phyloP scores from a whole-genome alignment of 2,113 vertebrate species.

The Diadophis punctatus region DNA sequence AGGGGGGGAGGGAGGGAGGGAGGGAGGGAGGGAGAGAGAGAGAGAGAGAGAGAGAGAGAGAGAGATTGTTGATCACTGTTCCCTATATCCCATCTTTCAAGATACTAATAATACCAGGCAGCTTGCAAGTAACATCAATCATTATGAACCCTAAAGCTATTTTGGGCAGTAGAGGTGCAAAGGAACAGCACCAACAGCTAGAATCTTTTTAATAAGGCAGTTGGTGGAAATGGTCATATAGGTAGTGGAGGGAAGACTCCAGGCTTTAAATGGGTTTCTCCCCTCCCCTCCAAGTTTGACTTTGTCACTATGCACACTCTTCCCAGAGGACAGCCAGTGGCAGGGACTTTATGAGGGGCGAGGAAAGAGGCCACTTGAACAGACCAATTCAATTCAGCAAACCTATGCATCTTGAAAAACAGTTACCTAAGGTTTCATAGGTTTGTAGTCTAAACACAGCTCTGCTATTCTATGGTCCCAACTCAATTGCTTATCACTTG shows the following conservation, averaged over 20 bases:
- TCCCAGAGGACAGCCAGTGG: neutral
- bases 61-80: neutral
- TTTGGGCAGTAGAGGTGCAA: neutral
- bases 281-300: neutral
- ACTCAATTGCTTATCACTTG: neutral
- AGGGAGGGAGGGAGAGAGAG: too few relatives aligned
- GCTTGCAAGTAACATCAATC: neutral
- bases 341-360: neutral
- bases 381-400: neutral
- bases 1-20: too few relatives aligned
- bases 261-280: neutral
- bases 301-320: neutral
- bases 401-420: neutral
- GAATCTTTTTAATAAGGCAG: neutral
- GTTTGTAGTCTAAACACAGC: neutral
- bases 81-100: neutral
- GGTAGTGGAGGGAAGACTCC: neutral
- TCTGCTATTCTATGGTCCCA: neutral
- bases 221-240: neutral
- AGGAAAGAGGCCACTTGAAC: neutral
- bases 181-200: neutral
- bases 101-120: neutral
- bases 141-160: neutral
- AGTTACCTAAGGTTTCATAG: neutral
- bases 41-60: too few relatives aligned